phyloP scores from a whole-genome alignment of 2,113 vertebrate genomes.

The Trematocara variabile region DNA sequence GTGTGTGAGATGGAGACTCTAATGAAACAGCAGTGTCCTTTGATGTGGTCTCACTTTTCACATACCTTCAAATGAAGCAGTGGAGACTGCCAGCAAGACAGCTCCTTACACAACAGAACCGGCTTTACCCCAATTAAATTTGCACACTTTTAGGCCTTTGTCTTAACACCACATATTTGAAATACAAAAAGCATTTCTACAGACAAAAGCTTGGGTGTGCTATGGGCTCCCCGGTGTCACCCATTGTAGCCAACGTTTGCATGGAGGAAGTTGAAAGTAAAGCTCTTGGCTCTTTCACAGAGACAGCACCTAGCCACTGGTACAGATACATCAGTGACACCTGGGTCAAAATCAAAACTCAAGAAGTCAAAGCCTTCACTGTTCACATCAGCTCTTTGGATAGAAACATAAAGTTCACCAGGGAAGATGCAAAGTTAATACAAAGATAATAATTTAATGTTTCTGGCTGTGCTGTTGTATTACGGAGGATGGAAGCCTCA shows the following conservation, averaged over 20 bases:
- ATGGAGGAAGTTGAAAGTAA: neutral
- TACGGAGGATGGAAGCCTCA: neutral
- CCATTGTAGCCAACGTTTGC: neutral
- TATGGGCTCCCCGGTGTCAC: too few relatives aligned
- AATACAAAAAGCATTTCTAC: too few relatives aligned
- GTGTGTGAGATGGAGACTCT: neutral
- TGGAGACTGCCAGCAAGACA: neutral
- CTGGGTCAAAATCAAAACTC: neutral
- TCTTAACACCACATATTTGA: too few relatives aligned
- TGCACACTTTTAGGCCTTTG: too few relatives aligned
- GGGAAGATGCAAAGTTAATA: neutral
- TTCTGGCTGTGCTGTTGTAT: neutral
- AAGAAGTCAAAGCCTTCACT: neutral
- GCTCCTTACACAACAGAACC: too few relatives aligned
- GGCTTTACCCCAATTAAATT: too few relatives aligned
- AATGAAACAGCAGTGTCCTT: neutral
- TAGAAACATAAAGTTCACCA: neutral
- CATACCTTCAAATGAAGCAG: neutral
- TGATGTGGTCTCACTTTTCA: neutral
- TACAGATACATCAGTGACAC: neutral
- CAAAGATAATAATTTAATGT: neutral
- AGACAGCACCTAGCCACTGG: neutral
- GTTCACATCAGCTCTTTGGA: neutral
- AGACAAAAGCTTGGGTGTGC: too few relatives aligned
- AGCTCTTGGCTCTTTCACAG: neutral